Base-by-base conservation (phyloP, 2,797 vertebrate genomes). In the Uromys caudimaculatus region DNA sequence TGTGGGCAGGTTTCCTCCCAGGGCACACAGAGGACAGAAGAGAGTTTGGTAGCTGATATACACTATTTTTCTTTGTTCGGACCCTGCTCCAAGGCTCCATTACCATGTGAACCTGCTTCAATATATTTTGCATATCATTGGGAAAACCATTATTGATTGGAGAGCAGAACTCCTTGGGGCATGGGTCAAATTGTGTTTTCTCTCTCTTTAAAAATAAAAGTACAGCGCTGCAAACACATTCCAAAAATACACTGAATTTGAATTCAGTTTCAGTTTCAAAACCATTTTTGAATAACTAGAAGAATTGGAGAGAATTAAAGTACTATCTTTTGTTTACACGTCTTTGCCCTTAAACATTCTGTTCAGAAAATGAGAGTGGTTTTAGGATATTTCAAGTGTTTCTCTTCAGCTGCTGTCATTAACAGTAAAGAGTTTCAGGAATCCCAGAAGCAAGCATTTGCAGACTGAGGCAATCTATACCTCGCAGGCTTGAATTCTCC, bases 371-470 rank as follows among this genome's bases (percentile, higher is more conserved):
- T 19, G 27, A 88, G 89, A 29, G 2, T 79, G 16, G 35, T 78
- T 97, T 96, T 83, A 79, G 67, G 90, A 23, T 93, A 84, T 93
- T 95, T 97, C 29, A 27, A 76, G 50, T 54, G 3, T 81, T 95
- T 69, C 96, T 96, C 83, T 81, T 97, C 90, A 84, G 52, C 75
- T 85, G 52, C 41, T 75, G 93, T 93, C 69, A 62, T 97, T 94
- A 92, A 44, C 67, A 81, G 64, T 38, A 89, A 91, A 95, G 94
- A 38, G 69, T 44, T 81, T 62, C 1, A 52, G 71, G 84, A 94
- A 89, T 60, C 64, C n/a, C 90, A 73, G 79, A 94, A 95, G 79
- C 35, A 47, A 91, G 29, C n/a, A 62, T 94, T 95, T 94, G 5
- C 67, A 90, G 82, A 76, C 38, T 79, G 78, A 82, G 83, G 85